Evolutionary conservation across 2,888 invertebrate genomes (phyloP).

Genomic region (Microdon myrmicae): DNA sequence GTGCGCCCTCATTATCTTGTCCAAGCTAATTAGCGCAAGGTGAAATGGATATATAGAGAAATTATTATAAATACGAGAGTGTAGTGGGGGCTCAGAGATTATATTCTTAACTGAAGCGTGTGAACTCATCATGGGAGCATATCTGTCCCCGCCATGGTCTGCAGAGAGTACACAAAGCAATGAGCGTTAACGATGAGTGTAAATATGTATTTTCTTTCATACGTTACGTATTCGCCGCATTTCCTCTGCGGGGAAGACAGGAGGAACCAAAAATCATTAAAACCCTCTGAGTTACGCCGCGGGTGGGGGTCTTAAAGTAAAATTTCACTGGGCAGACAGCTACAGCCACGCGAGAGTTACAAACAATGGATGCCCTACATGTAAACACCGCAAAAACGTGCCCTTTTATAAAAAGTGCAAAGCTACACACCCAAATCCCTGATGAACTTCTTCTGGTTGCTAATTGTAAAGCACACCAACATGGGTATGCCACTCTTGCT

Average conservation of each 20-base stretch:
- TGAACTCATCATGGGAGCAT: constrained; percentile 31
- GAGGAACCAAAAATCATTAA: constrained; percentile 36
- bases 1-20: constrained; percentile 43
- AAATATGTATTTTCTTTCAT: constrained; percentile 15
- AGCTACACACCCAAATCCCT: too few species aligned
- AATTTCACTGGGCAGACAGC: too few species aligned
- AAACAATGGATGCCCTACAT: too few species aligned
- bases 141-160: constrained; percentile 30
- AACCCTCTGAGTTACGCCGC: constrained; percentile 37
- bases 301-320: constrained; percentile 22
- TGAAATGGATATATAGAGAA: constrained; percentile 36
- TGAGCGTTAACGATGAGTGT: constrained; percentile 27
- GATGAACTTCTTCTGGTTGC: too few species aligned
- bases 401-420: too few species aligned
- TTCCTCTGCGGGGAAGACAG: constrained; percentile 2
- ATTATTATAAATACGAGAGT: constrained; percentile 41
- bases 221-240: neutral
- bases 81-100: constrained; percentile 5
- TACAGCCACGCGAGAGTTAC: too few species aligned
- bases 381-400: too few species aligned
- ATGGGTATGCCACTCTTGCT: too few species aligned
- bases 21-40: constrained; percentile 44
- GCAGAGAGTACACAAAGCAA: constrained; percentile 23
- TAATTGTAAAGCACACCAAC: too few species aligned
- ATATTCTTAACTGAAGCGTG: constrained; percentile 6